Evolutionary conservation across 2,797 vertebrate genomes (phyloP), one percentile per base, ranked within the genome.

Genomic region (Periparus ater): DNA sequence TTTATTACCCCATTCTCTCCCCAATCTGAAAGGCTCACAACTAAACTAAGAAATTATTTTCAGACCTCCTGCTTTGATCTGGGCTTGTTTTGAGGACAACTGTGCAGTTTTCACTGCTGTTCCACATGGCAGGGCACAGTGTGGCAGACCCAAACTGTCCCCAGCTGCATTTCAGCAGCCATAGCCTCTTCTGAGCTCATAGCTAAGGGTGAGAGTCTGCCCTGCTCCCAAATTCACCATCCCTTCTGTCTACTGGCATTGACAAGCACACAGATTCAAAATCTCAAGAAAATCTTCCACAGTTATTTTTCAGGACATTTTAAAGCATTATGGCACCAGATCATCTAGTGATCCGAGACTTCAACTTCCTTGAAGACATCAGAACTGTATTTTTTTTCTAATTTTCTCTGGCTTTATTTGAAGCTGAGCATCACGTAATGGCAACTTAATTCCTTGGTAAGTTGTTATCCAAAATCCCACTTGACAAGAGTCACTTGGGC

Each of bases 161-260:
- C 45, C 0, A 0, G 26, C 0, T 0, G 0, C 17, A 18, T 80
- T 70, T 67, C 7, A 8, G 48, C 32, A 77, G 45, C 57, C 13
- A 8, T n/a, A 51, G 11, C 10, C 23, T 74, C 36, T 45, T 47
- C 50, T 57, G 45, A 30, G 30, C 29, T 38, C 18, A 12, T 6
- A 18, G 0, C 0, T 11, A 23, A 55, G 14, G 6, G 12, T 38
- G 42, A 17, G 22, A 42, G 60, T 47, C 70, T 67, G 20, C 32
- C 55, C 66, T 60, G 40, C 36, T 78, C 44, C 40, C 7, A 6
- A 26, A 34, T 17, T 79, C 22, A 2, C 23, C 2, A 0, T 22
- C 34, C 45, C 51, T 81, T 87, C 40, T 42, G 17, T 23, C 7
- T 78, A 15, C 45, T 32, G 20, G n/a, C 26, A 40, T 25, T 60